Conservation (phyloP, 2,113 vertebrate species). For the Nettapus auritus region DNA sequence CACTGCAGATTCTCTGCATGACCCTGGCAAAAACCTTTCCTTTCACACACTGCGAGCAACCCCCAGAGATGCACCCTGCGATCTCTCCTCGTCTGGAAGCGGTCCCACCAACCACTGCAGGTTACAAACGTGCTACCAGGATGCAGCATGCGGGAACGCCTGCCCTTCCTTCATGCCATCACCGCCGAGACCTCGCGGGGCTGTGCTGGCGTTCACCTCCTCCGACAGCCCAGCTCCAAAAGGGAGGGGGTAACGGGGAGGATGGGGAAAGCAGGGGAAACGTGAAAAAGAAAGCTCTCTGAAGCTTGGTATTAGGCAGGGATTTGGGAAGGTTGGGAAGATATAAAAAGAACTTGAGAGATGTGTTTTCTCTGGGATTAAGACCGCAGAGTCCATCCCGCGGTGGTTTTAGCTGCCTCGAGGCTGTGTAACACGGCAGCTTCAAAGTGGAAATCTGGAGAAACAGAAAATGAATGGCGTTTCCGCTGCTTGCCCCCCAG, state of each 20-base stretch:
- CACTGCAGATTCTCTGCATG: not conserved
- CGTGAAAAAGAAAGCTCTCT: not conserved
- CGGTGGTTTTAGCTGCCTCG: not conserved
- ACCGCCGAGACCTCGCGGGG: accelerated
- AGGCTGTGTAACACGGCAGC: not conserved
- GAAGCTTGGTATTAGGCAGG: conserved; percentile 2
- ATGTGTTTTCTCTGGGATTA: conserved; percentile 36
- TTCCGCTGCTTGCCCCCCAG: not conserved
- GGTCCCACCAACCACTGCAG: accelerated
- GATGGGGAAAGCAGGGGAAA: not conserved
- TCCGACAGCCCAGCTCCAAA: not conserved
- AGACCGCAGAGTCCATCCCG: not conserved
- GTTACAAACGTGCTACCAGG: not conserved
- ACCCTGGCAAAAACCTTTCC: not conserved
- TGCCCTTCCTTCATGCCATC: not conserved
- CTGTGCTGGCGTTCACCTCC: accelerated
- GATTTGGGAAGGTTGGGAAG: conserved; percentile 30
- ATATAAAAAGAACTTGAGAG: not conserved
- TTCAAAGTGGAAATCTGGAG: not conserved
- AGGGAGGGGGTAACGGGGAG: not conserved
- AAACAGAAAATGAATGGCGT: not conserved
- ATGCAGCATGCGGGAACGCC: not conserved
- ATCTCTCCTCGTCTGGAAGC: not conserved
- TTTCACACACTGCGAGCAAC: not conserved
- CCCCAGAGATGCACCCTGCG: not conserved